phyloP scores from a whole-genome alignment of 2,797 vertebrate species.

The Diglossa cyanea region DNA sequence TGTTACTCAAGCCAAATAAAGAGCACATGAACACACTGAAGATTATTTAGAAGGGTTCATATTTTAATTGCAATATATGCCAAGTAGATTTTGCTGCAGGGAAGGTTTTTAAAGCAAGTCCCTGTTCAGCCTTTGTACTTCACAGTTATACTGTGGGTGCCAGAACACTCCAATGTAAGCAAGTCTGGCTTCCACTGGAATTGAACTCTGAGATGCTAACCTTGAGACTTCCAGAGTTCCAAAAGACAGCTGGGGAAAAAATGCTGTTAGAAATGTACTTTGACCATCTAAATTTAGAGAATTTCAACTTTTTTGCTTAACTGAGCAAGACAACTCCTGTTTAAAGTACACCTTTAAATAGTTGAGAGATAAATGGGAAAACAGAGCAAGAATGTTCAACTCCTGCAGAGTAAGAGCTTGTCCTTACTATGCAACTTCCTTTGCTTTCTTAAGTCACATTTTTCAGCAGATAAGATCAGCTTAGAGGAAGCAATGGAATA shows the following conservation, averaged over 20 bases:
- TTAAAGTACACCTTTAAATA: not conserved
- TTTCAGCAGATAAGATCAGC: not conserved
- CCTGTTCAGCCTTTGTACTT: not conserved
- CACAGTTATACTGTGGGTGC: not conserved
- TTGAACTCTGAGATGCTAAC: not conserved
- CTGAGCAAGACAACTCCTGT: not conserved
- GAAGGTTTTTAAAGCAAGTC: not conserved
- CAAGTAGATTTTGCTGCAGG: slow-evolving; percentile 14
- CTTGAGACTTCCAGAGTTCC: not conserved
- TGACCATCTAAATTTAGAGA: not conserved
- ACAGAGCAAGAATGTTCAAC: not conserved
- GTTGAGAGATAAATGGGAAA: not conserved
- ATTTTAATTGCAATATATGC: not conserved
- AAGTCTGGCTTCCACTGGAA: not conserved
- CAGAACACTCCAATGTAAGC: not conserved
- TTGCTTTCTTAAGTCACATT: not conserved
- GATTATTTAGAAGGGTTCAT: slow-evolving; percentile 4
- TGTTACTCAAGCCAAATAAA: slow-evolving; percentile 24
- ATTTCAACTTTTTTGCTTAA: not conserved
- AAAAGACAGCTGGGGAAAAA: not conserved
- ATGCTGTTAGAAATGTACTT: not conserved
- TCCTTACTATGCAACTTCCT: not conserved
- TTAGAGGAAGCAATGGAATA: not conserved
- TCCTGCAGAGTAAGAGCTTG: not conserved
- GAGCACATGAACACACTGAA: not conserved